A percentile compares a stretch with the other conserved stretches of the same genome.
Conservation (phyloP, 37 sponge, comb jelly and placozoan genomes). For the Axinella damicornis region DNA sequence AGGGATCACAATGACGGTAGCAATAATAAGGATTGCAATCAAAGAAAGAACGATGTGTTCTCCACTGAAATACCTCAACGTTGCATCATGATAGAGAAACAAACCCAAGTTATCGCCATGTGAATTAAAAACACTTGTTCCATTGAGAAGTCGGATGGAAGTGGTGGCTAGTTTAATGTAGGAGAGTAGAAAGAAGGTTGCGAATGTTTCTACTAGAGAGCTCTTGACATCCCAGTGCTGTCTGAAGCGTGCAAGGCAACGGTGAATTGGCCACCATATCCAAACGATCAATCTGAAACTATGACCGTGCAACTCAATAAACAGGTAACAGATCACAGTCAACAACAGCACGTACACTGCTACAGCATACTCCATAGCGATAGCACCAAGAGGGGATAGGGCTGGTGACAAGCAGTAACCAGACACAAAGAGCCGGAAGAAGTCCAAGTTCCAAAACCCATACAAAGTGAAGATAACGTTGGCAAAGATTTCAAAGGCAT, state of each 20-base stretch:
- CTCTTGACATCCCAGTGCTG: neutral
- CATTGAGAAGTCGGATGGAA: neutral
- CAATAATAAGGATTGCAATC: neutral
- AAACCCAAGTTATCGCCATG: neutral
- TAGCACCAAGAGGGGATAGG: neutral
- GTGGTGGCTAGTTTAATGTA: conserved; percentile 1
- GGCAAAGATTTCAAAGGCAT: too few species aligned
- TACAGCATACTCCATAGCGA: neutral
- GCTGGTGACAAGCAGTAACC: neutral
- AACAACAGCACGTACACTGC: neutral
- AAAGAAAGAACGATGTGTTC: neutral
- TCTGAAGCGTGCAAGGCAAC: neutral
- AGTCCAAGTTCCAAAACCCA: conserved; percentile 5
- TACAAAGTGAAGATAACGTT: neutral
- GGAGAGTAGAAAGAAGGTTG: neutral
- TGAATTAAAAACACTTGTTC: neutral
- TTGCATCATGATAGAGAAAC: neutral
- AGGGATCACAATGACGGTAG: neutral
- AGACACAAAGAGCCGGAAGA: neutral
- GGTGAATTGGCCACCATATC: neutral
- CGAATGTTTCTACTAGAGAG: neutral
- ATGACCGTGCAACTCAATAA: neutral
- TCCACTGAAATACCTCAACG: neutral
- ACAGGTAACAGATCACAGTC: neutral
- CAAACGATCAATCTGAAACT: neutral